Conservation (phyloP, 2,113 vertebrate genomes). For the Himantopus leucocephalus region DNA sequence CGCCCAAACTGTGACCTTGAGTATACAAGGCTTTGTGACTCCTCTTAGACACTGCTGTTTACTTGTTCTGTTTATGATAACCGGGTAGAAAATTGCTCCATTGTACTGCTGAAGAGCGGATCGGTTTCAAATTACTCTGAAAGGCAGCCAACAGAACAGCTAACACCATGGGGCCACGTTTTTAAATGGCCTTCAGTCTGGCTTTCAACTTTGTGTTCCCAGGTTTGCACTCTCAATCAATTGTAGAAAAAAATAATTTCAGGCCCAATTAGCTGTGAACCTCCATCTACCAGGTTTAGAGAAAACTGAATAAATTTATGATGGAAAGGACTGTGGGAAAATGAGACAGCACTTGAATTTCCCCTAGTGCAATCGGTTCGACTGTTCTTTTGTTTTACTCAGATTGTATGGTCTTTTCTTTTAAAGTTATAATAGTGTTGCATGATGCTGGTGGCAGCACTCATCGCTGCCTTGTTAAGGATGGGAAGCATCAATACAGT, state of each 20-base stretch:
- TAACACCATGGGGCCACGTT: neutral
- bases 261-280: slow-evolving; percentile 25
- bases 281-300: neutral
- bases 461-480: neutral
- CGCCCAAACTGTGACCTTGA: neutral
- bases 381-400: neutral
- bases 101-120: neutral
- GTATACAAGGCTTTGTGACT: neutral
- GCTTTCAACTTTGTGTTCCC: slow-evolving; percentile 1
- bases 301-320: neutral
- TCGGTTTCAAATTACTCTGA: slow-evolving; percentile 45
- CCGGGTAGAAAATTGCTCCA: slow-evolving; percentile 33
- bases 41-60: slow-evolving; percentile 12
- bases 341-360: neutral
- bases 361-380: neutral
- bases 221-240: slow-evolving; percentile 13
- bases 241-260: slow-evolving; percentile 31
- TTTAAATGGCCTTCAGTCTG: slow-evolving; percentile 1
- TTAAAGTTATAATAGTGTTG: neutral
- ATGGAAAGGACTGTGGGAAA: neutral
- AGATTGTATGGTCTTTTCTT: neutral
- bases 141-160: slow-evolving; percentile 35
- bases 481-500: neutral
- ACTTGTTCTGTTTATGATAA: slow-evolving; percentile 50
- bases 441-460: neutral